These are phyloP conservation scores for Gordius sp. DNA, from an alignment of 2,888 invertebrate species.

Conservation along the genomic window DNA sequence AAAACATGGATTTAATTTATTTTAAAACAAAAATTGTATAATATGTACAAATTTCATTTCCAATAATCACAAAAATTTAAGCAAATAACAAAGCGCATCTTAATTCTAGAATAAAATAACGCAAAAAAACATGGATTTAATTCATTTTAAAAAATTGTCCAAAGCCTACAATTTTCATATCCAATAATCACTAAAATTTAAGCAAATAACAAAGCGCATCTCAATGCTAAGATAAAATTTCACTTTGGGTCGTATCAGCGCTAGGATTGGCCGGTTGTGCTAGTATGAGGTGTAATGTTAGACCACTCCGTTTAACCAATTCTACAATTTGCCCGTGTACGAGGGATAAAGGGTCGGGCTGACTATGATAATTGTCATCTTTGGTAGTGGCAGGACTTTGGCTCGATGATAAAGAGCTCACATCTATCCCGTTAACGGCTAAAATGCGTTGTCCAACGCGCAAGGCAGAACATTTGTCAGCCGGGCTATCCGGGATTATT, in stretches of 20 bases:
- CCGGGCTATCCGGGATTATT: conserved; percentile 75
- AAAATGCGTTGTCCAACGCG: conserved; percentile 80
- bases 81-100: too few species aligned
- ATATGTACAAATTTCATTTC: too few species aligned
- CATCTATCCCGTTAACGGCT: conserved; percentile 70
- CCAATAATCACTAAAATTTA: too few species aligned
- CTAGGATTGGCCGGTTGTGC: neutral
- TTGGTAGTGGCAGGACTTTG: neutral
- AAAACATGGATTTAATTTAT: too few species aligned
- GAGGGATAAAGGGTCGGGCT: conserved; percentile 31
- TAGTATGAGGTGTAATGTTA: conserved; percentile 37
- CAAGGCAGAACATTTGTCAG: conserved; percentile 52
- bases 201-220: neutral
- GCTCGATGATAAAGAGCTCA: too few species aligned
- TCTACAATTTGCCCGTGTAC: conserved; percentile 88
- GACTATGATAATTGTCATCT: neutral
- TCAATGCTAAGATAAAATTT: neutral
- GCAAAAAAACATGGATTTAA: too few species aligned
- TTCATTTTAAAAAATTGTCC: too few species aligned
- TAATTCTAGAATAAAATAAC: too few species aligned
- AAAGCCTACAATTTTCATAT: too few species aligned
- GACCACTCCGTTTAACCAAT: conserved; percentile 79
- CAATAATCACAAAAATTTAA: too few species aligned
- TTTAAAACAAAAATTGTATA: too few species aligned
- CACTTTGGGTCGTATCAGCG: too few species aligned